A percentile compares a stretch with the other conserved stretches of the same genome.
These are phyloP conservation scores for Xyrauchen texanus DNA, from an alignment of 2,113 vertebrate genomes.

Conservation along the genomic window DNA sequence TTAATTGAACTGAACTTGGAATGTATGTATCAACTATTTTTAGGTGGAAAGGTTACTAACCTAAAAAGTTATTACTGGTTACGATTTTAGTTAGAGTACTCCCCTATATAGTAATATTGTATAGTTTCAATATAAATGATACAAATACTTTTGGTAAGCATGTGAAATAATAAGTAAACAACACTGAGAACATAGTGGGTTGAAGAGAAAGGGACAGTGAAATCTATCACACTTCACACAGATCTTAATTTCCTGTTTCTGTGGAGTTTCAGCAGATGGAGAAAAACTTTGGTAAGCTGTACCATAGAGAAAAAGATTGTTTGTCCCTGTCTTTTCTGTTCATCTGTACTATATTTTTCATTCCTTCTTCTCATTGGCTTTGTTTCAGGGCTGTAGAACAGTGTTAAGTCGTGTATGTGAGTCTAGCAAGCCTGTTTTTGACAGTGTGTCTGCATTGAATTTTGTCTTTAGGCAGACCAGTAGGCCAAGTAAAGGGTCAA, in stretches of 20 bases:
- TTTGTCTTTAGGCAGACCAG: slow-evolving; percentile 35
- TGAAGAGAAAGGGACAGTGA: not conserved
- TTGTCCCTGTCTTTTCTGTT: slow-evolving; percentile 7
- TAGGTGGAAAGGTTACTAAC: no score
- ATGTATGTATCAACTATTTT: no score
- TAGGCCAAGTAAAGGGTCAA: slow-evolving; percentile 36
- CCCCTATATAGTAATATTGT: no score
- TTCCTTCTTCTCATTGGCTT: slow-evolving; percentile 19
- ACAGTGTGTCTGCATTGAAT: slow-evolving; percentile 45
- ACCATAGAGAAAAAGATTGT: slow-evolving; percentile 7
- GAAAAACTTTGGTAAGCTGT: slow-evolving; percentile 37
- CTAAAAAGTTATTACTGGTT: no score
- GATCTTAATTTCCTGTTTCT: slow-evolving; percentile 52
- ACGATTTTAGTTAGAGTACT: no score
- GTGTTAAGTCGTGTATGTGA: slow-evolving; percentile 11
- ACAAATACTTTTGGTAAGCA: no score
- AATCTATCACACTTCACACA: slow-evolving; percentile 24
- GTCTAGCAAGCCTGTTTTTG: not conserved
- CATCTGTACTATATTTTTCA: slow-evolving; percentile 8
- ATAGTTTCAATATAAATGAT: no score
- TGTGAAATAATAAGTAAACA: no score
- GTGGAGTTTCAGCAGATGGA: slow-evolving; percentile 44
- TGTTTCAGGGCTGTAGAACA: not conserved
- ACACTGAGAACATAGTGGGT: no score
- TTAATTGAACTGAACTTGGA: no score